phyloP scores from a whole-genome alignment of 2,888 invertebrate genomes.

The Steromphala cineraria region DNA sequence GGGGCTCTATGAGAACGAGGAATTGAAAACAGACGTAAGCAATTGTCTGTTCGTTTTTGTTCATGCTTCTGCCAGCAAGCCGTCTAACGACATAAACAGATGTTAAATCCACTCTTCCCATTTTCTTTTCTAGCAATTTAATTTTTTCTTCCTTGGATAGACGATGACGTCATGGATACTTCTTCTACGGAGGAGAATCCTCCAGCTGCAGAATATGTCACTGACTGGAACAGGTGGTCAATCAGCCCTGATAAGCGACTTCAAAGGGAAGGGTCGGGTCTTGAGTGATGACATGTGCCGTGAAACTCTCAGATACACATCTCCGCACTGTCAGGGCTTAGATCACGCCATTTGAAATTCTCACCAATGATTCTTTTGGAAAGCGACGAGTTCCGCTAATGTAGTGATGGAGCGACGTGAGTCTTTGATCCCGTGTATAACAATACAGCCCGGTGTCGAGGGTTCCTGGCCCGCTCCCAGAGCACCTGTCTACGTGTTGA shows the following conservation, averaged over 20 bases:
- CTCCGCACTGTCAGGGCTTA: background rate
- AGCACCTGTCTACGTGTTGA: background rate
- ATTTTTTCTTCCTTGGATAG: background rate
- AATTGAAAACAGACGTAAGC: slow-evolving; percentile 12
- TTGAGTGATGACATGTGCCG: background rate
- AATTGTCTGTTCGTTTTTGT: slow-evolving; percentile 13
- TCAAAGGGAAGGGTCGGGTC: background rate
- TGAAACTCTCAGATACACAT: background rate
- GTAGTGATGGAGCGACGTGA: background rate
- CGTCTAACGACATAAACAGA: background rate
- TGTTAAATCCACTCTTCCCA: background rate
- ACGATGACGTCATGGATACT: slow-evolving; percentile 13
- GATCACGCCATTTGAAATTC: slow-evolving; percentile 14
- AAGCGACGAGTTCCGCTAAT: background rate
- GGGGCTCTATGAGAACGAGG: background rate
- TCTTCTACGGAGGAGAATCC: background rate
- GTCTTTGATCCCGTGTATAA: background rate
- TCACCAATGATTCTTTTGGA: background rate
- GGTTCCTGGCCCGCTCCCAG: background rate
- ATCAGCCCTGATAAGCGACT: background rate
- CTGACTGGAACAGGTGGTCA: background rate
- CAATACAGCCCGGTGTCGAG: background rate
- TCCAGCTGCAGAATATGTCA: background rate
- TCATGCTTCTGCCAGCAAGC: background rate
- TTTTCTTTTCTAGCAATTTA: background rate